Conservation (phyloP, 2,113 vertebrate genomes). For the Grantiella picta region DNA sequence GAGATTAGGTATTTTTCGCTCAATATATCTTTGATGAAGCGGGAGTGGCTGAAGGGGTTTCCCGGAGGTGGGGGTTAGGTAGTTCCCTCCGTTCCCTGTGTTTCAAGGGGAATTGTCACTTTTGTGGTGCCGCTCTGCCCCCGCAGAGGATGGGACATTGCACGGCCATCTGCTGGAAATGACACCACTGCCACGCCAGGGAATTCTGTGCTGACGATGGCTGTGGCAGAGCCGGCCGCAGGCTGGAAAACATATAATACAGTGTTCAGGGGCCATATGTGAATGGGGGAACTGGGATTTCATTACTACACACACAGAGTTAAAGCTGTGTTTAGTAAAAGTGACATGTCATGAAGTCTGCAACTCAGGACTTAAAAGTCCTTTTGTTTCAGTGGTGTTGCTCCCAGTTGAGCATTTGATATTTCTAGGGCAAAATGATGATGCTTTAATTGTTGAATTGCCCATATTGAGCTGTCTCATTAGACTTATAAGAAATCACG, state of each 20-base stretch:
- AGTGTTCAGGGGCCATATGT: neutral
- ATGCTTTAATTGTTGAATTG: neutral
- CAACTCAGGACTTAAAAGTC: neutral
- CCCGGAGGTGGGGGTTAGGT: neutral
- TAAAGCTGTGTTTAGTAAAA: neutral
- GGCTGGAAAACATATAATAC: neutral
- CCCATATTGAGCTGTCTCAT: accelerated
- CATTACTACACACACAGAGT: neutral
- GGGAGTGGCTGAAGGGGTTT: neutral
- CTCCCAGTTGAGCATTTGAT: neutral
- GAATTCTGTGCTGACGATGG: neutral
- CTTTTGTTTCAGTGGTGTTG: neutral
- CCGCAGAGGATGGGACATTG: neutral
- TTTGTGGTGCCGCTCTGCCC: neutral
- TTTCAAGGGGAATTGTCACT: neutral
- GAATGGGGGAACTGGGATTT: neutral
- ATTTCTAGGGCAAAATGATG: neutral
- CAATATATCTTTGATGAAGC: neutral
- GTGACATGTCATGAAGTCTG: accelerated
- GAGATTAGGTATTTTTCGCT: neutral
- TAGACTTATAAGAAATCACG: neutral
- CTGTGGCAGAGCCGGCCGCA: neutral
- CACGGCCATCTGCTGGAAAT: conserved; percentile 68
- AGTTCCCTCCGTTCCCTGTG: neutral
- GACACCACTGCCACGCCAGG: neutral